These are phyloP conservation scores for Cryptophagus acutangulus DNA, from an alignment of 2,888 invertebrate genomes.

Conservation along the genomic window DNA sequence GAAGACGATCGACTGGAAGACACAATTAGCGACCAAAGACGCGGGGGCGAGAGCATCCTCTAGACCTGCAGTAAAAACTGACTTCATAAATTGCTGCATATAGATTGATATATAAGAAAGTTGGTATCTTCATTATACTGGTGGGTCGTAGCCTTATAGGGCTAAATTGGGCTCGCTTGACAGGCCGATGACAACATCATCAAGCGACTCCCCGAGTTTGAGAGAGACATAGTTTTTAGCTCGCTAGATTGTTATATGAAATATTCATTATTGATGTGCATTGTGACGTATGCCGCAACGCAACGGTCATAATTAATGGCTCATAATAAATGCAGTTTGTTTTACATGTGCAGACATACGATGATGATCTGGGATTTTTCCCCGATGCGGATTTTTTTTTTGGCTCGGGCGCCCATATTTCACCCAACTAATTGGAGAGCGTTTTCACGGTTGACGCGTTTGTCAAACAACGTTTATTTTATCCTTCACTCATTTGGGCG, in stretches of 20 bases:
- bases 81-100: conserved; percentile 46
- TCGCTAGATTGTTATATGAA: conserved; percentile 38
- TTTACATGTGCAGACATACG: background rate
- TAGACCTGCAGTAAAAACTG: conserved; percentile 38
- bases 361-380: too few species aligned
- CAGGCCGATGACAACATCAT: conserved; percentile 48
- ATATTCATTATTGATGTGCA: conserved; percentile 41
- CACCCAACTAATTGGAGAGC: conserved; percentile 47
- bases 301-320: conserved; percentile 31
- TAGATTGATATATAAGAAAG: conserved; percentile 39
- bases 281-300: conserved; percentile 31
- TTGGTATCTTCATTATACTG: conserved; percentile 49
- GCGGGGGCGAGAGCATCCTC: conserved; percentile 40
- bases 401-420: conserved; percentile 41
- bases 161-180: conserved; percentile 47
- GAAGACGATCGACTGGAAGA: too few species aligned
- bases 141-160: conserved; percentile 46
- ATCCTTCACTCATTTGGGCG: too few species aligned
- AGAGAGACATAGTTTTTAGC: conserved; percentile 41
- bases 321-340: conserved; percentile 18
- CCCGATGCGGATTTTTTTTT: too few species aligned
- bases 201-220: conserved; percentile 42
- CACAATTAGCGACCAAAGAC: conserved; percentile 30
- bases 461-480: conserved; percentile 47
- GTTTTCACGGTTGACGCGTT: conserved; percentile 44